A percentile compares a stretch with the other conserved stretches of the same genome.
Evolutionary conservation across 2,888 invertebrate species (phyloP).

Genomic region (Junonia oenone): DNA sequence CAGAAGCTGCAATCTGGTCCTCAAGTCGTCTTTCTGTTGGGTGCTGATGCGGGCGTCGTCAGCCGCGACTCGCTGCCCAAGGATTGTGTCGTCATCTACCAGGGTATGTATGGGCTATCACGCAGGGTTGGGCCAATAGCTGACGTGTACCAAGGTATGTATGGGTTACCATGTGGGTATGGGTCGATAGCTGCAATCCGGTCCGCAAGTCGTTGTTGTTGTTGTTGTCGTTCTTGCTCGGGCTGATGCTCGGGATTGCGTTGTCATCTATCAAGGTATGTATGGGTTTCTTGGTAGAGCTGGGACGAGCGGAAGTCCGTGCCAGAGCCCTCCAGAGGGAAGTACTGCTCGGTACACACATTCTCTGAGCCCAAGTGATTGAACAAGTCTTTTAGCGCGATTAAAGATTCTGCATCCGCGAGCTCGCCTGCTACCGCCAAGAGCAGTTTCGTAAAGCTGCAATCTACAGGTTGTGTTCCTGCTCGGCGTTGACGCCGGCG

Average conservation of each 20-base stretch:
- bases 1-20: constrained; percentile 83
- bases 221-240: constrained; percentile 86
- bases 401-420: constrained; percentile 93
- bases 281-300: too few relatives aligned
- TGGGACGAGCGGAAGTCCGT: constrained; percentile 93
- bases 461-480: constrained; percentile 89
- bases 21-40: constrained; percentile 91
- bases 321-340: constrained; percentile 89
- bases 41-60: constrained; percentile 94
- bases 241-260: constrained; percentile 89
- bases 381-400: constrained; percentile 94
- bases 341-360: constrained; percentile 93
- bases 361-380: constrained; percentile 92
- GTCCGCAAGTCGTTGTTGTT: constrained; percentile 95
- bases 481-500: constrained; percentile 95
- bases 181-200: constrained; percentile 78
- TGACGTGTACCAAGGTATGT: too few relatives aligned
- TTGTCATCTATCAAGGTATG: constrained; percentile 92
- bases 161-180: constrained; percentile 94
- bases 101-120: constrained; percentile 71
- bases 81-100: constrained; percentile 93
- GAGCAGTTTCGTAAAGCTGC: constrained; percentile 81
- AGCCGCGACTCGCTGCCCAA: constrained; percentile 87
- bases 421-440: constrained; percentile 94
- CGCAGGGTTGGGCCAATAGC: too few relatives aligned